Conservation (phyloP, 2,797 vertebrate genomes). For the Crossoptilon crossoptilon region DNA sequence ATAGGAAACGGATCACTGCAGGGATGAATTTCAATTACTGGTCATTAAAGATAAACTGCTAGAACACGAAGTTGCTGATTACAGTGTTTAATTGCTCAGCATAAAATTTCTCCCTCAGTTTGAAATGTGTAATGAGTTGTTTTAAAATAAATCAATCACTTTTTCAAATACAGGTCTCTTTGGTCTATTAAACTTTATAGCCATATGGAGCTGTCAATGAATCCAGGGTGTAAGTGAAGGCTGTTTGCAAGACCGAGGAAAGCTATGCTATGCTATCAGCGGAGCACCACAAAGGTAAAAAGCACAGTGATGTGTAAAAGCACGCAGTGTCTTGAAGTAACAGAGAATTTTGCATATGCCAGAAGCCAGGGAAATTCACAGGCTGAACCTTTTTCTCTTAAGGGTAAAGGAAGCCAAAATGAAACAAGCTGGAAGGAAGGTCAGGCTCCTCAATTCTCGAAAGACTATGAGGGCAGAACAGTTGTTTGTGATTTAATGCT, state of each 20-base stretch:
- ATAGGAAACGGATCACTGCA: background rate
- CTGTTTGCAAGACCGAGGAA: background rate
- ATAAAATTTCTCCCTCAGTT: slow-evolving; percentile 1
- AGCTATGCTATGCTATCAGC: background rate
- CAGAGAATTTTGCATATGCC: background rate
- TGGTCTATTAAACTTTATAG: background rate
- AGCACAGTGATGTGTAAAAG: background rate
- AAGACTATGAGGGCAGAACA: background rate
- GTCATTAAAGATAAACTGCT: background rate
- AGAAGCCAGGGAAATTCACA: background rate
- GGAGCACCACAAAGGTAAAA: background rate
- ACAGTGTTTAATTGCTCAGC: background rate
- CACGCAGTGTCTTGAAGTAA: background rate
- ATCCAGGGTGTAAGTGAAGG: background rate
- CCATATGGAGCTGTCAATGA: background rate
- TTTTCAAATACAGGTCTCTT: slow-evolving; percentile 16
- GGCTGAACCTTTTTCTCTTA: background rate
- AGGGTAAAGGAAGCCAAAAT: background rate
- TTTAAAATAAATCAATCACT: slow-evolving; percentile 34
- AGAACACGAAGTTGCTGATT: slow-evolving; percentile 20
- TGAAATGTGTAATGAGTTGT: slow-evolving; percentile 28
- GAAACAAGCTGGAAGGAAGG: background rate
- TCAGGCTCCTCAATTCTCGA: background rate
- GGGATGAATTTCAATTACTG: slow-evolving; percentile 20
- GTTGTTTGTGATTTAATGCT: background rate